Evolutionary conservation across 1,140 invertebrate genomes (phyloP), one percentile per base, ranked within the genome.

Genomic region (Drosophila oshimai): DNA sequence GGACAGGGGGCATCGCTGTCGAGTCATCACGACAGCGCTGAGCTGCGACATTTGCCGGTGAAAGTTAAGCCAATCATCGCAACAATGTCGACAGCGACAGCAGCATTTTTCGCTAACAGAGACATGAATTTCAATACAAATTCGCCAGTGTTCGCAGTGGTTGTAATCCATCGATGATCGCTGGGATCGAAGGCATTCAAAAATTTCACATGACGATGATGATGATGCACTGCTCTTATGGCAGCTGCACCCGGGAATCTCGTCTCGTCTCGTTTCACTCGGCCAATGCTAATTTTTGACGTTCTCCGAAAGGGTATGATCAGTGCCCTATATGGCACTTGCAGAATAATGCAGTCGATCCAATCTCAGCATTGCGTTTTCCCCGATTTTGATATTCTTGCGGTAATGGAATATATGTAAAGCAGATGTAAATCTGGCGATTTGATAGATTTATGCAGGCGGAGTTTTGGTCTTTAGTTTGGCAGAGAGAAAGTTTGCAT

Each of bases 21-120:
- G 58, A 62, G 58, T 62, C 58, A 60, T 62, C 58, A 57, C 73
- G 50, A 68, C 61, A 74, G 53, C 41, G 45, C 18, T 6, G 26
- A 60, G 17, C 64, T 51, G 54, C 75, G 46, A 55, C 51, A 62
- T 62, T 62, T 75, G 65, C 44, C 65, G 78, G 78, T 83, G 78
- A 83, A 83, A 83, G 78, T 83, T 83, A 68, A 76, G 74, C 78
- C 78, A 81, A 81, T 81, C 78, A 81, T 68, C 69, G 78, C 78
- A 62, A 46, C 77, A 80, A 74, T 74, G 71, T 58, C 76, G 60
- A 58, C 47, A 81, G 53, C 58, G 55, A 62, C 67, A 60, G 41
- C 46, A 67, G 47, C 61, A 65, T 67, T 67, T 67, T 67, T 61
- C 53, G 44, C 69, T 83, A 83, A 83, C 79, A 83, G 57, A 83